Percentiles rank a stretch among this genome's conserved stretches.
Conservation (phyloP, 2,113 vertebrate genomes). For the Scatophagus argus region DNA sequence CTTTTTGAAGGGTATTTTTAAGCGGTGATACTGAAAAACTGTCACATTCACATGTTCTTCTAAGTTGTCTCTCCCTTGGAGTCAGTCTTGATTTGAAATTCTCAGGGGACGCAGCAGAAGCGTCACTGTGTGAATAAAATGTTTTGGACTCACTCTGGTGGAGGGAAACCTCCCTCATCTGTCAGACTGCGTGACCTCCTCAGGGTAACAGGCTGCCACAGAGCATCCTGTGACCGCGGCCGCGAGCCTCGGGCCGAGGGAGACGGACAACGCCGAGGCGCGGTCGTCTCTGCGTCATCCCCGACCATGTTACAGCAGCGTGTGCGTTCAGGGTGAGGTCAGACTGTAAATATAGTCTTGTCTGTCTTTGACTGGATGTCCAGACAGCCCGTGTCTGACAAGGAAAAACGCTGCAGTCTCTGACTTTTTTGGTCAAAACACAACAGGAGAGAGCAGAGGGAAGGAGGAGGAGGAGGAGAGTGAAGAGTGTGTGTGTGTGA, state of each 20-base stretch:
- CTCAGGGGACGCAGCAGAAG: background rate
- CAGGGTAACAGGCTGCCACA: background rate
- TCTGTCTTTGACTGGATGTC: conserved; percentile 62
- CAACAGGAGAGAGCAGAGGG: conserved; percentile 41
- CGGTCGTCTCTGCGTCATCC: conserved; percentile 67
- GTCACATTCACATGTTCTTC: background rate
- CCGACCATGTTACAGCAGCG: conserved; percentile 36
- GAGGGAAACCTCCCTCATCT: conserved; percentile 17
- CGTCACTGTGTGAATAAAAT: conserved; percentile 1
- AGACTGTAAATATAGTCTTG: conserved; percentile 74
- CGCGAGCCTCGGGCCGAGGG: conserved; percentile 5
- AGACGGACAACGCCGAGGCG: conserved; percentile 38
- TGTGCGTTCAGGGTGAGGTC: conserved; percentile 67
- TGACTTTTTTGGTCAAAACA: conserved; percentile 80
- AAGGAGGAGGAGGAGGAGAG: conserved; percentile 2
- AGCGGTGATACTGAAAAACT: background rate
- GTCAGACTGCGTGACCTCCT: conserved; percentile 34
- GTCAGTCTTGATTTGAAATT: conserved; percentile 2
- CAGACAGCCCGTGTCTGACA: conserved; percentile 73
- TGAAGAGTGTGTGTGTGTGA: conserved; percentile 19
- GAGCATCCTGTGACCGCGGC: conserved; percentile 39
- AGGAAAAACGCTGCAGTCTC: conserved; percentile 64
- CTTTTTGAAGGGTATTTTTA: background rate
- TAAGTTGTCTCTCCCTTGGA: background rate
- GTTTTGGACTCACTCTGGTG: background rate